Evolutionary conservation across 2,113 vertebrate species (phyloP), one percentile per base, ranked within the genome.

Genomic region (Centropus bengalensis): DNA sequence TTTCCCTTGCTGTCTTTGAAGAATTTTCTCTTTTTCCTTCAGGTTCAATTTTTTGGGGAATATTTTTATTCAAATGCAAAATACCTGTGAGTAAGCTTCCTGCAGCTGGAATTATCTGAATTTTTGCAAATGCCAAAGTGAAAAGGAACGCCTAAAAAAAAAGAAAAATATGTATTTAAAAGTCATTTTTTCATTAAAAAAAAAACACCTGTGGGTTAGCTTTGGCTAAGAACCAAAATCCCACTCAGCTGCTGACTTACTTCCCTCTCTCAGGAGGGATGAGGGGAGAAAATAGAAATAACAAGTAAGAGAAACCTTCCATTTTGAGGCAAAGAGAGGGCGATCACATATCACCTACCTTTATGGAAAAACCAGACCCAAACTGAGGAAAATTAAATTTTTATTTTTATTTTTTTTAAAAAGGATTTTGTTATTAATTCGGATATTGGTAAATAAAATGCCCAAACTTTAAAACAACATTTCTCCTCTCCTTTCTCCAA

Each of bases 1-100:
- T 93, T 92, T 84, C 20, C 20, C 42, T 54, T 69, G 27, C 62
- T 69, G 47, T 30, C 70, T 92, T 77, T 91, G 63, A 86, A 77
- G 55, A 88, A 76, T 11, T 42, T 85, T 60, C n/a, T 88, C 32
- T 88, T 80, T 93, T 69, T 86, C 22, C 49, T 69, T 93, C 30
- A 64, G 38, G 63, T 81, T 74, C n/a, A 74, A 6, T 74, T 88
- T 88, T 90, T 82, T 27, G 5, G 27, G 21, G 19, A 70, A 75
- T 59, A 14, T 1, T 88, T 87, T 82, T 68, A 73, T 76, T 85
- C 14, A 85, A 89, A 68, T 30, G 15, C 9, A 74, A 89, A 86
- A 54, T 54, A 62, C 54, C 3, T 73, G 69, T 54, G 33, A 16
- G 8, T 23, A 64, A 4, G 7, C 1, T 51, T 80, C 22, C 71